Conservation (phyloP, 2,113 vertebrate genomes). For the Cnemophilus loriae region DNA sequence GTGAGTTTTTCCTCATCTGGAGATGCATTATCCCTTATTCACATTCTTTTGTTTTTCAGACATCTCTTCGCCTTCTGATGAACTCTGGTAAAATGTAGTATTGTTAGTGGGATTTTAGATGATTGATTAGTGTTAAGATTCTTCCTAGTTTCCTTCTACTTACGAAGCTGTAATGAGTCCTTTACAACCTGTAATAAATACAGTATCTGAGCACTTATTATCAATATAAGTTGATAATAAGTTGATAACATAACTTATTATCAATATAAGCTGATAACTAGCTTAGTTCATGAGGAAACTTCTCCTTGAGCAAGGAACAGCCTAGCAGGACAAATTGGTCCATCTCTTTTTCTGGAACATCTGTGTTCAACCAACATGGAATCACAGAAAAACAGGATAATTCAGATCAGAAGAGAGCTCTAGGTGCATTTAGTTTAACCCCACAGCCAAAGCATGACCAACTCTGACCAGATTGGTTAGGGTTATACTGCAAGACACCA, state of each 20-base stretch:
- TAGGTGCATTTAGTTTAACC: background rate
- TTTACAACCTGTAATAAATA: background rate
- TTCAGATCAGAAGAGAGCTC: background rate
- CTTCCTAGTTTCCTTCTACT: background rate
- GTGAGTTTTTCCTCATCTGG: background rate
- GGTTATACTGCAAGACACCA: background rate
- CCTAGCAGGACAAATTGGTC: background rate
- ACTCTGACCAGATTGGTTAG: background rate
- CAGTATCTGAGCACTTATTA: background rate
- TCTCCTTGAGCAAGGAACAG: background rate
- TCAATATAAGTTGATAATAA: background rate
- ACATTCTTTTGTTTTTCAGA: background rate
- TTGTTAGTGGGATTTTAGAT: background rate
- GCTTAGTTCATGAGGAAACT: background rate
- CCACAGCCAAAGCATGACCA: background rate
- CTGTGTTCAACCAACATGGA: background rate
- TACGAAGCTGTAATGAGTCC: accelerated
- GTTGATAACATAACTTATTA: background rate
- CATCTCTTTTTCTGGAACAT: background rate
- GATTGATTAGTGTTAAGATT: background rate
- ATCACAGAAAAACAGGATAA: background rate
- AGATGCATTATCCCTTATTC: background rate
- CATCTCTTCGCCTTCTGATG: background rate
- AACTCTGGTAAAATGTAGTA: background rate
- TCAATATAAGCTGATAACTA: background rate